Evolutionary conservation across 2,797 vertebrate genomes (phyloP), one percentile per base, ranked within the genome.

Genomic region (Girardinus metallicus): DNA sequence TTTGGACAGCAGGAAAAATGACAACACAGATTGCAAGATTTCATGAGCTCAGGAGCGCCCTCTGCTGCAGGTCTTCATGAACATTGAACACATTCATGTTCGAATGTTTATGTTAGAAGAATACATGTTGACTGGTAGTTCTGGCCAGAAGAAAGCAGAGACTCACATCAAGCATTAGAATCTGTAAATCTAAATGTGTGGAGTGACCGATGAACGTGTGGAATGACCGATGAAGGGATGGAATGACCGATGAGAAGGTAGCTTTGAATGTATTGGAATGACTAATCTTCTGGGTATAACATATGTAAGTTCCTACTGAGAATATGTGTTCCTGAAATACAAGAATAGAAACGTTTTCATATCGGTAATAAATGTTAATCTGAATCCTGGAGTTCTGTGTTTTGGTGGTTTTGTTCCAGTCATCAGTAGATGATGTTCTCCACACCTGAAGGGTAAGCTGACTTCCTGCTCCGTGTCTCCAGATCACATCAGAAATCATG

Each of bases 11-110:
- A 68, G 43, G 44, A 80, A 34, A 75, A 82, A 83, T 46, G 93
- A 81, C 84, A 96, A 93, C 78, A 93, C 96, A 4, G 95, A 97
- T 11, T 97, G 97, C 77, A 83, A 83, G 4, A 10, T 97, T 21
- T 81, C 75, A 21, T 75, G 7, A 46, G 1, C 39, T 6, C 26
- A 39, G 53, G 2, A 15, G 23, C 21, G 23, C 21, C 73, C 10
- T 18, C 34, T 55, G 47, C 29, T 51, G 73, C 34, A 15, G 73
- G 8, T 43, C 36, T 26, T n/a, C 73, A 53, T 7, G 73, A 75
- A 57, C 39, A 53, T 53, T 9, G 0, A 53, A 26, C 51, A 53
- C 26, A 12, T 18, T 36, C n/a, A 55, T 55, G 53, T 55, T 55
- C 53, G 29, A 5, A n/a, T n/a, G 53, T n/a, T 55, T 55, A n/a